Conservation (phyloP, 2,113 vertebrate species). For the Andinoacara biseriatus region DNA sequence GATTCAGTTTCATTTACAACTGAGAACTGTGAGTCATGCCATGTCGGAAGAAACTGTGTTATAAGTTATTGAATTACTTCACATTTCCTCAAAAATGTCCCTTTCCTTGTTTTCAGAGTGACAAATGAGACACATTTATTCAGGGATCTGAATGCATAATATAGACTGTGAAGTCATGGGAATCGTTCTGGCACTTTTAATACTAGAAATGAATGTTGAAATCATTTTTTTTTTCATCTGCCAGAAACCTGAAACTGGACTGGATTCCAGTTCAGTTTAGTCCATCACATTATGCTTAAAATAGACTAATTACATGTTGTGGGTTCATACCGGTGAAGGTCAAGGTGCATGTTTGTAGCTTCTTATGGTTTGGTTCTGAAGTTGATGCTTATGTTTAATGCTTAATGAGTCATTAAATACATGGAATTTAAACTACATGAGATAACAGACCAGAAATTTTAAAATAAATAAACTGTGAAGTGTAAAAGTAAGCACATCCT, state of each 20-base stretch:
- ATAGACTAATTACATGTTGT: no score
- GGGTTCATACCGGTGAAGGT: background rate
- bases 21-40: background rate
- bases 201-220: background rate
- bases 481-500: background rate
- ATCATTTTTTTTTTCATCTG: background rate
- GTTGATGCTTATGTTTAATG: background rate
- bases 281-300: background rate
- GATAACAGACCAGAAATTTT: background rate
- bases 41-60: background rate
- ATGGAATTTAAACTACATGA: background rate
- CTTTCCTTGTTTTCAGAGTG: background rate
- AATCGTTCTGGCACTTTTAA: slow-evolving; percentile 5
- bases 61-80: background rate
- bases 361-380: background rate
- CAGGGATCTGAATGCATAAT: background rate
- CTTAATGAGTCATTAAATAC: background rate
- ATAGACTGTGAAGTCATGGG: background rate
- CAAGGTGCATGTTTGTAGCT: background rate
- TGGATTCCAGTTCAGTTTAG: background rate
- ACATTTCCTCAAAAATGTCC: background rate
- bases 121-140: background rate
- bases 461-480: background rate
- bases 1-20: background rate
- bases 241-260: background rate